Base-by-base conservation (phyloP, 2,113 vertebrate species). In the Archocentrus centrarchus region DNA sequence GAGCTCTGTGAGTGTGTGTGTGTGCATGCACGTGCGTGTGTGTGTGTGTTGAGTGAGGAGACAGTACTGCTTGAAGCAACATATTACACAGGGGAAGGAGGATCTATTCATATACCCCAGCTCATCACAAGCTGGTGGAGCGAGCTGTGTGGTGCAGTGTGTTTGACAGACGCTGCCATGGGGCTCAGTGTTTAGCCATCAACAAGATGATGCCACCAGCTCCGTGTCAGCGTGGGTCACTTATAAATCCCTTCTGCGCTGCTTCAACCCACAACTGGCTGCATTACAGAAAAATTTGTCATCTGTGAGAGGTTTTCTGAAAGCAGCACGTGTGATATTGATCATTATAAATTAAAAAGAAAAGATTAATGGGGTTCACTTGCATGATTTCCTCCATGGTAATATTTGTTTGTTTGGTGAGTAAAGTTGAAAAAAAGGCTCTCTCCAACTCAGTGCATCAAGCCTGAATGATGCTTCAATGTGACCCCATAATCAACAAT, bases 181-280 rank as follows among this genome's bases (percentile, higher is more conserved):
- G 77, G 89, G 82, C 24, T 62, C 78, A 75, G 86, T 80, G 70
- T 90, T 93, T 81, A 70, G 58, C 86, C 81, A 68, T 80, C 81
- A 82, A 85, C 76, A 70, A 37, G 79, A 92, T 3, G 85, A 85
- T 68, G 83, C 75, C 90, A 83, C 91, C 83, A 13, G 75, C 66
- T 39, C 27, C 0, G 83, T 82, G 83, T 91, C 84, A 82, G 58
- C 6, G 27, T 1, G 47, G 86, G 77, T 89, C 85, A 70, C 61
- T 20, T 27, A 35, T n/a, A 80, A 86, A 86, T 84, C 76, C 50
- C 39, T 63, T 41, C 22, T 64, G 39, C 47, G n/a, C 75, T 8
- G 47, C 76, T 59, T 39, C 62, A 35, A 20, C 60, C 8, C 75
- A 27, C 62, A 30, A 18, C 75, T 35, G 39, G 22, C 62, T 62